phyloP scores from a whole-genome alignment of 2,797 vertebrate genomes.

The Fratercula arctica region DNA sequence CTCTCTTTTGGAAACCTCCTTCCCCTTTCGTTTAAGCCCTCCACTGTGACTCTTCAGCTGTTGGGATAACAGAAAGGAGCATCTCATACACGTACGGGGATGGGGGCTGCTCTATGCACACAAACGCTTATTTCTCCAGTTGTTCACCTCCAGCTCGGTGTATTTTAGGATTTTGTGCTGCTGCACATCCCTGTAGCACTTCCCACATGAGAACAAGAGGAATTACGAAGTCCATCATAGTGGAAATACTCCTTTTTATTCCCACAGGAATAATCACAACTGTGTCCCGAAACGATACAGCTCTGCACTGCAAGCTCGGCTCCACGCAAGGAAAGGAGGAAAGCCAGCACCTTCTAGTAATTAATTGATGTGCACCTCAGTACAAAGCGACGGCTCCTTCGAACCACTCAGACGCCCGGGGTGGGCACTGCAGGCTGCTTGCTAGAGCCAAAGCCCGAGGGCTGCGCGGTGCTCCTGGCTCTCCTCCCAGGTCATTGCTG shows the following conservation, averaged over 20 bases:
- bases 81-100: rapidly evolving
- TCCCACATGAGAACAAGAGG: background rate
- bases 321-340: background rate
- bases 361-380: background rate
- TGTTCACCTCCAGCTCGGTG: background rate
- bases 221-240: background rate
- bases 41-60: background rate
- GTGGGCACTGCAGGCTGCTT: background rate
- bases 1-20: background rate
- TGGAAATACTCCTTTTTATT: background rate
- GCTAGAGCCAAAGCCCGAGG: background rate
- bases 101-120: background rate
- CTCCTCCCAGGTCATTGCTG: rapidly evolving
- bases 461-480: background rate
- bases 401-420: rapidly evolving
- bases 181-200: background rate
- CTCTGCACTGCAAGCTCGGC: background rate
- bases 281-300: background rate
- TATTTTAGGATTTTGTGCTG: background rate
- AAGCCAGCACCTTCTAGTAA: background rate
- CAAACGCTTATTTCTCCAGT: background rate
- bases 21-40: background rate
- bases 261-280: background rate
- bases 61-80: background rate
- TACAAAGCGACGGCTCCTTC: background rate